These are phyloP conservation scores for Lasioglossum morio DNA, from an alignment of 2,888 invertebrate genomes.

Conservation along the genomic window DNA sequence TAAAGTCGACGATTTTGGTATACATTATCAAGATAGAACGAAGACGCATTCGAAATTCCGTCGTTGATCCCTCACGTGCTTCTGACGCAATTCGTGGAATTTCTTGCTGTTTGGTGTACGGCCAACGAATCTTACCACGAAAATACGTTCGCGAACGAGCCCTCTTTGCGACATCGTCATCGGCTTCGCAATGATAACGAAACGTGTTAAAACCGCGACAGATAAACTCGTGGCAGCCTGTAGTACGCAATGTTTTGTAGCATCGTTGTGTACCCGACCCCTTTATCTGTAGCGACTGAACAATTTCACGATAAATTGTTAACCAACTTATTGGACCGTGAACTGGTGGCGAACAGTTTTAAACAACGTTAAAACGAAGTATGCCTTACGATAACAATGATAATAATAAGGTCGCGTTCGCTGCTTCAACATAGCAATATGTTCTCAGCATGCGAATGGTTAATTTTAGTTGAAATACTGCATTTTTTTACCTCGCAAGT, in stretches of 20 bases:
- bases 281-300: background rate
- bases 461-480: no score
- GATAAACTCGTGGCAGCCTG: background rate
- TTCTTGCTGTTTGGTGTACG: conserved; percentile 67
- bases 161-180: conserved; percentile 23
- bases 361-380: background rate
- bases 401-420: background rate
- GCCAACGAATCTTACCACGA: conserved; percentile 75
- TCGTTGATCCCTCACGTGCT: conserved; percentile 61
- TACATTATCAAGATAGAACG: background rate
- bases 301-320: background rate
- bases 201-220: background rate
- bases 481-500: background rate
- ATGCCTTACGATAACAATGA: background rate
- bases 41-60: conserved; percentile 6
- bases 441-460: background rate
- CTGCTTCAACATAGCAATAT: background rate
- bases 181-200: conserved; percentile 23
- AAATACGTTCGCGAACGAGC: conserved; percentile 55
- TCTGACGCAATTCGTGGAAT: conserved; percentile 74
- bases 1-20: background rate
- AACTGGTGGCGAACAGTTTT: background rate
- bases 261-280: background rate
- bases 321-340: background rate
- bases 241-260: background rate